Base-by-base conservation (phyloP, 2,888 invertebrate genomes). In the Ectemnius lituratus region DNA sequence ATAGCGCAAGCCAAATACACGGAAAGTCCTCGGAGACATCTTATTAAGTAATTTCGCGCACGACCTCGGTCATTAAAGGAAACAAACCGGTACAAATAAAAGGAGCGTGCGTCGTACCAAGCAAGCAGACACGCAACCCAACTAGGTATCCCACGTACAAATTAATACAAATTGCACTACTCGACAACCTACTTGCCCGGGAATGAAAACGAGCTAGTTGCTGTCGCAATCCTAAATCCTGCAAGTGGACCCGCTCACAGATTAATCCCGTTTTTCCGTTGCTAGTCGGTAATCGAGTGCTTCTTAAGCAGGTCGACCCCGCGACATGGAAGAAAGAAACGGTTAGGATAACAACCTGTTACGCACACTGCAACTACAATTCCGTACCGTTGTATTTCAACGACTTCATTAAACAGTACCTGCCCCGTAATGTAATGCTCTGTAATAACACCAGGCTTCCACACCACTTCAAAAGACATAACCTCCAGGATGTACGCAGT, bases 21-120 rank as follows among this genome's bases (percentile, higher is more conserved):
- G 61, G 61, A 63, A 63, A 46, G 57, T 61, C 47, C 68, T 27
- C 67, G 8, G 37, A 63, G 14, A 49, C 60, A 66, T 60, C 63
- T 76, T 69, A 72, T 76, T 76, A 67, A 77, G 76, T 62, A 67
- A 69, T 77, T 76, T 63, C 62, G 65, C 64, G 62, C 57, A 28
- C 45, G 58, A 59, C 28, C 62, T 65, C 67, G 68, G 72, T 77
- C 76, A 63, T 63, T 60, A 59, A 75, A 71, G 23, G 62, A 45
- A 49, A 62, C 62, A 45, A 56, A 49, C 59, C 62, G 16, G 62
- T 62, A 46, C 23, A 49, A 56, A 23, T 61, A 56, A 70, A 61
- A 37, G n/a, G 62, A 62, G 13, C 23, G 11, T 37, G 18, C 14
- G 16, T 45, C 52, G 5, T 16, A 37, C 57, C 27, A 27, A 52